Percentiles rank a stretch among this genome's conserved stretches.
These are phyloP conservation scores for Artemisiospiza belli DNA, from an alignment of 2,113 vertebrate genomes.

Conservation along the genomic window DNA sequence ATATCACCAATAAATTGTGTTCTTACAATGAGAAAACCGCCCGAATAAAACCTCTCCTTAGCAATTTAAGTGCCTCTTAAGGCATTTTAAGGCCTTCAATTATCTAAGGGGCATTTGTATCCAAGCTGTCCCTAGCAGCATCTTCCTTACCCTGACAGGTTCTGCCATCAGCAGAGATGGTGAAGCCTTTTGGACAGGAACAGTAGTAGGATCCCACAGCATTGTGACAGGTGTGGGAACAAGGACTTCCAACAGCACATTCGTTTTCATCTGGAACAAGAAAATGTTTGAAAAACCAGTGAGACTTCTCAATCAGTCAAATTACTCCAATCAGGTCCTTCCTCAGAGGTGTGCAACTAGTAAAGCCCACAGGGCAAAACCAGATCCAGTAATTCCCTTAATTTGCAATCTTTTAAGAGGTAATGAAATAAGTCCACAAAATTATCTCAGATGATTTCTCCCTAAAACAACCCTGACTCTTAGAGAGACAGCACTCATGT, in stretches of 20 bases:
- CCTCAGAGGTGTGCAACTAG: neutral
- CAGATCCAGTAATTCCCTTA: neutral
- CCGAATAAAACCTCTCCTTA: neutral
- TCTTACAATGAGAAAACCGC: neutral
- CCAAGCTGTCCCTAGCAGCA: neutral
- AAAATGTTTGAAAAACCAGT: neutral
- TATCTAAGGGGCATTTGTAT: neutral
- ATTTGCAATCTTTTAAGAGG: neutral
- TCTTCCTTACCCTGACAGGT: constrained; percentile 86
- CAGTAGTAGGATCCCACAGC: constrained; percentile 90
- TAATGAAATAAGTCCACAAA: neutral
- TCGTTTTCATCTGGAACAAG: constrained; percentile 90
- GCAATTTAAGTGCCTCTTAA: neutral
- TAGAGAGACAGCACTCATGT: neutral
- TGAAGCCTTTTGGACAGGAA: constrained; percentile 89
- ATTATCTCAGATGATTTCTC: neutral
- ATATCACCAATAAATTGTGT: neutral
- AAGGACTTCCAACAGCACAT: constrained; percentile 83
- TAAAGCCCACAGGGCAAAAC: neutral
- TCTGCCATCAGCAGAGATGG: constrained; percentile 90
- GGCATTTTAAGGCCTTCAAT: neutral
- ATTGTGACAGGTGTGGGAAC: constrained; percentile 93
- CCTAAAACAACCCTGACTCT: neutral
- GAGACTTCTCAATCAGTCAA: neutral
- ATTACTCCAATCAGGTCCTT: neutral